Conservation (phyloP, 2,113 vertebrate genomes). For the Epinephelus fuscoguttatus region DNA sequence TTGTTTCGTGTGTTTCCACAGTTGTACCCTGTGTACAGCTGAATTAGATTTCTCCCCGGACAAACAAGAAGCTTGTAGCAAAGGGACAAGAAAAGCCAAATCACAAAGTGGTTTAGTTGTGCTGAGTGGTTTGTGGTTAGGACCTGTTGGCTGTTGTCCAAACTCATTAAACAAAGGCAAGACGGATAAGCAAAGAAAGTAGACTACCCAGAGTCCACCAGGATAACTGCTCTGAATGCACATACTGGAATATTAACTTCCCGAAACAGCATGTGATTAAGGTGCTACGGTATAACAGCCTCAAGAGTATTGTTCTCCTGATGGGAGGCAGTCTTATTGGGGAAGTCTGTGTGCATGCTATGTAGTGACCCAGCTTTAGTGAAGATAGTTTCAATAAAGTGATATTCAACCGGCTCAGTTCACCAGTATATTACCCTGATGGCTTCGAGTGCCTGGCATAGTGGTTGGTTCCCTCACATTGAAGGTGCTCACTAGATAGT, state of each 20-base stretch:
- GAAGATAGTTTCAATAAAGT: background rate
- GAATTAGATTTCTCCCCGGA: background rate
- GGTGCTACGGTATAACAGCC: background rate
- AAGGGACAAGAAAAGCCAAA: background rate
- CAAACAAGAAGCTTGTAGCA: background rate
- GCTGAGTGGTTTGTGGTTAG: background rate
- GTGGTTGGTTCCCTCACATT: background rate
- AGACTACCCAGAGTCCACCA: background rate
- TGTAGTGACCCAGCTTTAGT: background rate
- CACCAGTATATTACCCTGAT: background rate
- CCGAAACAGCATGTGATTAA: background rate
- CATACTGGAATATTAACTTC: background rate
- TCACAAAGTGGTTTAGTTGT: background rate
- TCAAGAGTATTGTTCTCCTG: background rate
- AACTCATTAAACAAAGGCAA: slow-evolving; percentile 4
- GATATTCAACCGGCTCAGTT: background rate
- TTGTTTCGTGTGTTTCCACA: background rate
- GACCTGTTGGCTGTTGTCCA: background rate
- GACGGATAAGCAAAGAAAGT: background rate
- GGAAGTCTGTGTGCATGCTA: background rate
- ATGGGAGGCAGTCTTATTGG: background rate
- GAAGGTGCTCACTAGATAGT: background rate
- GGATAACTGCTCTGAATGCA: background rate
- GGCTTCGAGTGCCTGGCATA: background rate
- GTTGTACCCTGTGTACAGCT: background rate